Conservation (phyloP, 23 tunicate species). For the Styela clava region DNA sequence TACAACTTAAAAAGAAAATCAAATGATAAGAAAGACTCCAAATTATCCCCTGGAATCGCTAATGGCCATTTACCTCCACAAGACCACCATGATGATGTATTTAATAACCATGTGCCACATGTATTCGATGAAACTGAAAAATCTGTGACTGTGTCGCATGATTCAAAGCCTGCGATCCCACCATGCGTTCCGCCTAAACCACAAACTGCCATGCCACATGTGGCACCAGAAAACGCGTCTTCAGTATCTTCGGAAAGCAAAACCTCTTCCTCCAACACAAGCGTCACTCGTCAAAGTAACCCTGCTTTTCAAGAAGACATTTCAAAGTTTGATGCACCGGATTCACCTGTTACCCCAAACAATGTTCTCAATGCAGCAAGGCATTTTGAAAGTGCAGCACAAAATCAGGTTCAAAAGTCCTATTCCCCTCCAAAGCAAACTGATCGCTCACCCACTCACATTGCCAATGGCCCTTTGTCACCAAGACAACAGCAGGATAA, state of each 20-base stretch:
- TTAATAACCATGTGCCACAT: background rate
- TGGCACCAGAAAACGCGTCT: background rate
- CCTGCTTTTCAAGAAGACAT: background rate
- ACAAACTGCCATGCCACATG: background rate
- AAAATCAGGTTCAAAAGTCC: background rate
- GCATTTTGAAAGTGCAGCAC: background rate
- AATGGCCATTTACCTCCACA: background rate
- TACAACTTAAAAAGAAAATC: background rate
- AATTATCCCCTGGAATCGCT: background rate
- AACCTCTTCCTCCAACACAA: background rate
- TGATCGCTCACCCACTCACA: background rate
- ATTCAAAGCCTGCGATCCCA: background rate
- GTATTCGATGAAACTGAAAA: background rate
- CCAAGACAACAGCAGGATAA: background rate
- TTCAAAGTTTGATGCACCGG: background rate
- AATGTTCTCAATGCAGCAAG: conserved; percentile 2
- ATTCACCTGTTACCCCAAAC: background rate
- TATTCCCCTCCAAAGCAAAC: background rate
- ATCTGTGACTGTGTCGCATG: background rate
- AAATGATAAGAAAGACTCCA: background rate
- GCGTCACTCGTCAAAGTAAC: background rate
- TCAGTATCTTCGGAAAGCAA: background rate
- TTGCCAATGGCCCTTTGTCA: background rate
- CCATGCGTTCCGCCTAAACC: background rate
- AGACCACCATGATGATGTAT: background rate